Percentiles rank a stretch among this genome's conserved stretches.
phyloP scores from a whole-genome alignment of 2,113 vertebrate species.

The Phalacrocorax pelagicus region DNA sequence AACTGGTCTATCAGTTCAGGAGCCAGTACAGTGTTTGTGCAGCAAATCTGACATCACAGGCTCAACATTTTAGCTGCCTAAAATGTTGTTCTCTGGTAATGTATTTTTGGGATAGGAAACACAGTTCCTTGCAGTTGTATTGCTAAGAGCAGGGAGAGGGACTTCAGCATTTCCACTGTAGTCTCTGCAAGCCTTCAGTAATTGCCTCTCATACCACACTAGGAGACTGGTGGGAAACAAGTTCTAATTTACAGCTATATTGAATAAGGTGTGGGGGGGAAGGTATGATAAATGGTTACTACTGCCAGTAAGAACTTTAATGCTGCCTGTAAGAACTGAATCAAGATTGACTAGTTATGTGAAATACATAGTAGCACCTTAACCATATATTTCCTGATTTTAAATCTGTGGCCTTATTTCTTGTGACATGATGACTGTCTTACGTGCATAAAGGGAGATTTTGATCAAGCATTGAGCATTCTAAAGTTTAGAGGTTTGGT shows the following conservation, averaged over 20 bases:
- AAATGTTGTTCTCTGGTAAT: background rate
- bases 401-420: background rate
- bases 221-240: background rate
- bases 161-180: background rate
- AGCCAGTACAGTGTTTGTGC: background rate
- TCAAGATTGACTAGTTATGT: background rate
- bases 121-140: background rate
- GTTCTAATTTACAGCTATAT: background rate
- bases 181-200: background rate
- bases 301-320: background rate
- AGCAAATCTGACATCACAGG: background rate
- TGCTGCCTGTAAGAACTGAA: background rate
- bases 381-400: background rate
- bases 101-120: background rate
- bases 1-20: background rate
- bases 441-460: background rate
- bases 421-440: background rate
- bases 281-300: background rate
- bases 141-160: background rate
- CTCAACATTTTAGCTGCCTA: background rate
- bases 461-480: background rate
- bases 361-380: background rate
- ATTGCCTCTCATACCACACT: background rate
- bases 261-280: background rate
- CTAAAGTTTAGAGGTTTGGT: background rate